A percentile compares a stretch with the other conserved stretches of the same genome.
Evolutionary conservation across 2,888 invertebrate genomes (phyloP).

Genomic region (Brachynemurus nebulosus): DNA sequence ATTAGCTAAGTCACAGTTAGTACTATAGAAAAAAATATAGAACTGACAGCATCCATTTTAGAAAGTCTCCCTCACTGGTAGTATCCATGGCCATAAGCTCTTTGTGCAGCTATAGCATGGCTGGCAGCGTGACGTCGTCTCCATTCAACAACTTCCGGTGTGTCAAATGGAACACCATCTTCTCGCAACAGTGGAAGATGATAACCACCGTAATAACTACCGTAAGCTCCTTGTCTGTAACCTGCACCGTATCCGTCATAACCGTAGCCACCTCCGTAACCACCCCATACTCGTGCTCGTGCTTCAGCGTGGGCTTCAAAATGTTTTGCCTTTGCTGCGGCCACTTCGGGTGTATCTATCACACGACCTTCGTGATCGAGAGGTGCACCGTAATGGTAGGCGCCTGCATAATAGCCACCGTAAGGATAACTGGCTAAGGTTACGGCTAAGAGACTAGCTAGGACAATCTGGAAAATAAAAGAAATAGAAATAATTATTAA

Average conservation of each 20-base stretch:
- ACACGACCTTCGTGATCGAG: constrained; percentile 10
- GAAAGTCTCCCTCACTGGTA: background rate
- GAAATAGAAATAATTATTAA: too few relatives aligned
- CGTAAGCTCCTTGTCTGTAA: background rate
- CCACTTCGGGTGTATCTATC: constrained; percentile 13
- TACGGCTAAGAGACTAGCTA: constrained; percentile 11
- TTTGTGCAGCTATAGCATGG: constrained; percentile 8
- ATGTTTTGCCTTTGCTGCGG: constrained; percentile 9
- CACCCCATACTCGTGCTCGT: background rate
- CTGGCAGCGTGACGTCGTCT: constrained; percentile 10
- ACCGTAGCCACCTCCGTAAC: background rate
- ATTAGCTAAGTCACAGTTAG: too few relatives aligned
- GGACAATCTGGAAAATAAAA: constrained; percentile 9
- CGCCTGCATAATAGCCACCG: too few relatives aligned
- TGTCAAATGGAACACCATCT: constrained; percentile 13
- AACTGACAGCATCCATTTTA: too few relatives aligned
- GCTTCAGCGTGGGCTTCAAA: constrained; percentile 11
- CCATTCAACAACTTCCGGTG: constrained; percentile 13
- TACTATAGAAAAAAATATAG: too few relatives aligned
- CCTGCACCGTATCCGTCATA: background rate
- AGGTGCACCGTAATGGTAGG: constrained; percentile 10
- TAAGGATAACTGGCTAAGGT: constrained; percentile 9
- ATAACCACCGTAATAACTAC: constrained; percentile 26
- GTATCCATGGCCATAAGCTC: constrained; percentile 7
- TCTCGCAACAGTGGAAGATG: constrained; percentile 30